These are phyloP conservation scores for Protaetia brevitarsis DNA, from an alignment of 1,140 invertebrate genomes.

Conservation along the genomic window DNA sequence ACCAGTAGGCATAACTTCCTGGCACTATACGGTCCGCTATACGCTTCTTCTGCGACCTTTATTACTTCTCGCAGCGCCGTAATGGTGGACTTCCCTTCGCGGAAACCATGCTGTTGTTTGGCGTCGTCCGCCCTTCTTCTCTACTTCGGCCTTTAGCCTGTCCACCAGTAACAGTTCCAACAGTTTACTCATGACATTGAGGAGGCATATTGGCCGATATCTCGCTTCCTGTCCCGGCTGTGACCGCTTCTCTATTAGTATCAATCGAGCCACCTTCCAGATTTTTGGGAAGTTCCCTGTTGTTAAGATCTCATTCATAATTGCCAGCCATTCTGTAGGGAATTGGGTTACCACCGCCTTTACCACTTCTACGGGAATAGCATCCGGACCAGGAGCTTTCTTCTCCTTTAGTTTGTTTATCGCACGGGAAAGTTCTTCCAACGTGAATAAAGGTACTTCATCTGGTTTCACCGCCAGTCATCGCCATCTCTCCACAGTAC, in stretches of 20 bases:
- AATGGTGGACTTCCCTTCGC: conserved; percentile 39
- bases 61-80: no score
- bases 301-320: not conserved
- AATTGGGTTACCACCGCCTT: conserved; percentile 22
- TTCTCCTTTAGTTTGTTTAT: conserved; percentile 27
- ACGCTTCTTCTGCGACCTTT: no score
- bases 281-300: conserved; percentile 16
- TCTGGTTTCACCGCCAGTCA: no score
- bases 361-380: conserved; percentile 37
- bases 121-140: conserved; percentile 25
- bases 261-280: conserved; percentile 12
- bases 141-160: conserved; percentile 25
- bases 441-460: not conserved
- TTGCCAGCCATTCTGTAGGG: not conserved
- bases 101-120: conserved; percentile 43
- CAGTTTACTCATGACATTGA: conserved; percentile 35
- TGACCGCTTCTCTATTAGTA: not conserved
- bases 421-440: conserved; percentile 26
- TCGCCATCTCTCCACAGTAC: no score
- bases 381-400: conserved; percentile 44
- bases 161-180: conserved; percentile 31
- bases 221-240: not conserved
- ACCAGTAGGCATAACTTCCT: no score
- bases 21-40: no score
- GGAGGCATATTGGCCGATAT: conserved; percentile 35